Conservation (phyloP, 2,113 vertebrate genomes). For the Pedetes capensis region DNA sequence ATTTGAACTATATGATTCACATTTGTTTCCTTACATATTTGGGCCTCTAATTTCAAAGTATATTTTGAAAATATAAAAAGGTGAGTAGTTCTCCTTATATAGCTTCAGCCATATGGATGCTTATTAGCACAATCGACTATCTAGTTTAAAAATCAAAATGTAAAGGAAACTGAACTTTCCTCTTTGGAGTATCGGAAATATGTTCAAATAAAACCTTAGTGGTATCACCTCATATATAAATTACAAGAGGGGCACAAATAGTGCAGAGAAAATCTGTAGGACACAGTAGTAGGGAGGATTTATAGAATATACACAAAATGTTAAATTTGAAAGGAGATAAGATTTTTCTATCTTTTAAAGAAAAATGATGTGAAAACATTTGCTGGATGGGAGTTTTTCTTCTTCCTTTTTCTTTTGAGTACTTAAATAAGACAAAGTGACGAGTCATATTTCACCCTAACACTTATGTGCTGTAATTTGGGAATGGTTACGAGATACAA, state of each 20-base stretch:
- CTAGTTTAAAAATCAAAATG: constrained; percentile 23
- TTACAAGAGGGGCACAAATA: neutral
- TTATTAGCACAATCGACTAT: neutral
- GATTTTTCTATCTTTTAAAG: neutral
- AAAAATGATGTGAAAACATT: neutral
- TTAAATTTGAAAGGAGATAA: neutral
- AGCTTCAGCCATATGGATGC: neutral
- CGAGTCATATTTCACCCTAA: neutral
- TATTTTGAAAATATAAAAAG: neutral
- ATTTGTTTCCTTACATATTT: neutral
- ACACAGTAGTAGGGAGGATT: neutral
- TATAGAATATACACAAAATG: neutral
- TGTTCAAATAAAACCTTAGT: neutral
- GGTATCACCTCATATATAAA: neutral
- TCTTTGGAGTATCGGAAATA: neutral
- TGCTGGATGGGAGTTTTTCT: neutral
- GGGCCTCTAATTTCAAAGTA: neutral
- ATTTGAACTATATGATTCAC: neutral
- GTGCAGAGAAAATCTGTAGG: neutral
- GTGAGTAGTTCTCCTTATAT: neutral
- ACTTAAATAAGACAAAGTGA: neutral
- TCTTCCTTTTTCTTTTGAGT: neutral
- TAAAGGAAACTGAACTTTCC: constrained; percentile 37
- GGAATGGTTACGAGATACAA: constrained; percentile 8
- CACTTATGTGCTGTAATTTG: neutral